Percentiles rank a stretch among this genome's conserved stretches.
These are phyloP conservation scores for Saturnia japonica DNA, from an alignment of 2,888 invertebrate species.

Conservation along the genomic window DNA sequence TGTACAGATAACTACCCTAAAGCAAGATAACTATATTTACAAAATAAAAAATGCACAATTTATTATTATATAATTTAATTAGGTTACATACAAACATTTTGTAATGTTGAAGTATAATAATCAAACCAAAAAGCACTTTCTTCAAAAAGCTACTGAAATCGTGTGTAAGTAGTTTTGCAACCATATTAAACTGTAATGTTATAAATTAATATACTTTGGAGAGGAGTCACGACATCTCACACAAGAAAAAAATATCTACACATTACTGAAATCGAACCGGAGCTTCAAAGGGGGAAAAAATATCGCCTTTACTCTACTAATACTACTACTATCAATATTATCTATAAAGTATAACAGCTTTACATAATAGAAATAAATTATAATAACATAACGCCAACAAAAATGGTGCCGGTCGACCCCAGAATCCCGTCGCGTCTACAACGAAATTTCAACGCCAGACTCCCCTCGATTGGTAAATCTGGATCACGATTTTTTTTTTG, in stretches of 20 bases:
- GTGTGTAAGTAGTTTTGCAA: conserved; percentile 61
- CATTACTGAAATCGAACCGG: conserved; percentile 30
- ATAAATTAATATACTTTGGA: conserved; percentile 58
- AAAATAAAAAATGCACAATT: conserved; percentile 57
- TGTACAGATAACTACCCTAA: conserved; percentile 10
- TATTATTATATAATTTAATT: conserved; percentile 81
- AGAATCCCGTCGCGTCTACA: conserved; percentile 17
- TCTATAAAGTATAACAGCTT: conserved; percentile 27
- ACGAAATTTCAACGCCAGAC: conserved; percentile 19
- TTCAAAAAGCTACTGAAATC: conserved; percentile 70
- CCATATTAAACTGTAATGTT: conserved; percentile 44
- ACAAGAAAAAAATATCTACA: conserved; percentile 32
- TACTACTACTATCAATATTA: conserved; percentile 42
- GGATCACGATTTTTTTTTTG: conserved; percentile 7
- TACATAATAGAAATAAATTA: conserved; percentile 23
- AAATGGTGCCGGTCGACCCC: conserved; percentile 21
- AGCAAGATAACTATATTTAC: conserved; percentile 24
- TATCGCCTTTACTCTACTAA: conserved; percentile 26
- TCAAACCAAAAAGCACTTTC: conserved; percentile 79
- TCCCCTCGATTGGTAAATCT: conserved; percentile 21
- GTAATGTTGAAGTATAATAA: conserved; percentile 79
- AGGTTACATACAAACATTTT: conserved; percentile 81
- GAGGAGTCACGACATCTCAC: conserved; percentile 59
- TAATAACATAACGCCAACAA: conserved; percentile 23
- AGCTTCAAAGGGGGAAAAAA: conserved; percentile 25